A percentile compares a stretch with the other conserved stretches of the same genome.
These are phyloP conservation scores for Tiaroga cobitis DNA, from an alignment of 2,797 vertebrate genomes.

Conservation along the genomic window DNA sequence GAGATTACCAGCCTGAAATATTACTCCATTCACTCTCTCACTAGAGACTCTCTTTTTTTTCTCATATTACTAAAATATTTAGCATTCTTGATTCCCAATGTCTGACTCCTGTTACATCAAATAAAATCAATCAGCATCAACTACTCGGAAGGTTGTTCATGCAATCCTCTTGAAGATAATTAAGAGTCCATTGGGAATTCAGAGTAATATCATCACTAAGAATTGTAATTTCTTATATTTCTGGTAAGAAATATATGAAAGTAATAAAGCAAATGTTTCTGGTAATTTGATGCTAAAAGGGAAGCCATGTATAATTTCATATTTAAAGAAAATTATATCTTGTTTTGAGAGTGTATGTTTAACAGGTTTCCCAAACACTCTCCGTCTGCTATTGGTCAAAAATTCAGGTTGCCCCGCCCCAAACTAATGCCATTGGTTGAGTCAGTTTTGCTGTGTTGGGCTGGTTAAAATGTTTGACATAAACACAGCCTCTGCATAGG, in stretches of 20 bases:
- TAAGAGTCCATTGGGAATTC: not conserved
- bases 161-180: not conserved
- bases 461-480: not conserved
- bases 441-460: not conserved
- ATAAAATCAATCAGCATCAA: not conserved
- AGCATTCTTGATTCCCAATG: slow-evolving; percentile 1
- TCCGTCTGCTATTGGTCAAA: not conserved
- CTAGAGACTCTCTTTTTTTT: not conserved
- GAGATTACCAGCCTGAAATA: slow-evolving; percentile 22
- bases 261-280: not conserved
- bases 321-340: not conserved
- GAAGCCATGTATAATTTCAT: not conserved
- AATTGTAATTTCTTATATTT: not conserved
- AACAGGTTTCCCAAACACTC: not conserved
- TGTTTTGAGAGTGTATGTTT: not conserved
- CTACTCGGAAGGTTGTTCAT: not conserved
- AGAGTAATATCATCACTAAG: not conserved
- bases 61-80: slow-evolving; percentile 21
- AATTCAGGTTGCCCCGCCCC: not conserved
- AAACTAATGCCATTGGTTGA: not conserved
- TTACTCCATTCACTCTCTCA: not conserved
- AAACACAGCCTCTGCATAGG: not conserved
- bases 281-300: not conserved
- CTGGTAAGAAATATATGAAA: not conserved
- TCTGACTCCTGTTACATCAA: slow-evolving; percentile 9